Percentiles rank a stretch among this genome's conserved stretches.
Conservation (phyloP, 2,797 vertebrate genomes). For the Lagodon rhomboides region DNA sequence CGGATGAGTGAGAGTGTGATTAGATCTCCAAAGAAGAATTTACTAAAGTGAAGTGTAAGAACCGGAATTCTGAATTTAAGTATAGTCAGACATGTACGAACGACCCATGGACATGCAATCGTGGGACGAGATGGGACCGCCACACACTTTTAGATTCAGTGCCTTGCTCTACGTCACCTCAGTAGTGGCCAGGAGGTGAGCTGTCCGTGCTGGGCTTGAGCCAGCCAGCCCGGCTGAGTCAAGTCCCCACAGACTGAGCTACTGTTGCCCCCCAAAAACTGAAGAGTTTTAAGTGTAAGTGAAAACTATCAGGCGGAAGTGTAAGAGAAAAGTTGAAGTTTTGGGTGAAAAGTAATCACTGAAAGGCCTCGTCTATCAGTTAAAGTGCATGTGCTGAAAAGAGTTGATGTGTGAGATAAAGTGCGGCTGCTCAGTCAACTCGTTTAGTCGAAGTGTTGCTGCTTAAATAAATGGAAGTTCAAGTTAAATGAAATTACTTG, state of each 20-base stretch:
- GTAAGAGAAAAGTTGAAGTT: background rate
- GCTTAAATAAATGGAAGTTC: too few species aligned
- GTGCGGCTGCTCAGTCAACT: background rate
- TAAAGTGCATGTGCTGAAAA: background rate
- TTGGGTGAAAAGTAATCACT: background rate
- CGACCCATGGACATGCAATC: too few species aligned
- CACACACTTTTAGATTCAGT: too few species aligned
- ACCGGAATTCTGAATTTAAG: background rate
- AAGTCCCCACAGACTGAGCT: background rate
- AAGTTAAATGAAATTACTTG: background rate
- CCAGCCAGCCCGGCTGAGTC: background rate
- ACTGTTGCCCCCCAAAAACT: background rate
- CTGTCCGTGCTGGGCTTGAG: background rate
- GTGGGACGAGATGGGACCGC: too few species aligned
- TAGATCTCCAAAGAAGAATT: background rate
- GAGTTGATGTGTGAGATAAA: background rate
- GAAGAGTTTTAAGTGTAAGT: too few species aligned
- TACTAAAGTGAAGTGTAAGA: background rate
- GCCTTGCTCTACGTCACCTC: too few species aligned
- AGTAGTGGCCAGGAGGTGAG: background rate
- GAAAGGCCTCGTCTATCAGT: background rate
- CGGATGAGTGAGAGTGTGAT: background rate
- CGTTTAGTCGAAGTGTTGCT: too few species aligned
- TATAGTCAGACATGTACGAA: too few species aligned
- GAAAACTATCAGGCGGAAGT: background rate